These are phyloP conservation scores for Gadus chalcogrammus DNA, from an alignment of 2,113 vertebrate species.

Conservation along the genomic window DNA sequence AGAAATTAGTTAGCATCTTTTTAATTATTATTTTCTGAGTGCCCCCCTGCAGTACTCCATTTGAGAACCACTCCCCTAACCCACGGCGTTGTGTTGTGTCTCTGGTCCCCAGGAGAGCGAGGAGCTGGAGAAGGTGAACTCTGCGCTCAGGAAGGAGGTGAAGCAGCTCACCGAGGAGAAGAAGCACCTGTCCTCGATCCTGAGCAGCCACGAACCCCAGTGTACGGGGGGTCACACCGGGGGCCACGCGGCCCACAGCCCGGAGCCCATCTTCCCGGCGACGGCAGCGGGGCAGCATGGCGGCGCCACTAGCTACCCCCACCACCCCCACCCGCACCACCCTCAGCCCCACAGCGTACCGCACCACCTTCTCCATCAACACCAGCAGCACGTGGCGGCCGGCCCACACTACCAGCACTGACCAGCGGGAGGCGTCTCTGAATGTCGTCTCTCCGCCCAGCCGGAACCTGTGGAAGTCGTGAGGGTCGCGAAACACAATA, in stretches of 20 bases:
- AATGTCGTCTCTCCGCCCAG: neutral
- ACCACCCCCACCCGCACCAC: constrained; percentile 48
- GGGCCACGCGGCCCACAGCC: constrained; percentile 48
- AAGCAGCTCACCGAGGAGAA: constrained; percentile 90
- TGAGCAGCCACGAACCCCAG: constrained; percentile 88
- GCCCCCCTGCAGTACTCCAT: no score
- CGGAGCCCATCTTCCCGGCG: constrained; percentile 77
- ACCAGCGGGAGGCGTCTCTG: constrained; percentile 62
- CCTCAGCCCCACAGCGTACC: constrained; percentile 63
- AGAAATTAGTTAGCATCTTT: no score
- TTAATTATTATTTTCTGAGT: no score
- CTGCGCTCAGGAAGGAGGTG: constrained; percentile 90
- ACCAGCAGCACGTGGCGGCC: constrained; percentile 83
- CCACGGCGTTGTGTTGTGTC: constrained; percentile 10
- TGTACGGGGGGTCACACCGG: constrained; percentile 75
- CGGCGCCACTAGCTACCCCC: constrained; percentile 60
- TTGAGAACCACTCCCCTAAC: neutral
- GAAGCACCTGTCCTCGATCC: constrained; percentile 85
- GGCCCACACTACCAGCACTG: constrained; percentile 87
- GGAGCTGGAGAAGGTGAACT: constrained; percentile 90
- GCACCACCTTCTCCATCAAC: constrained; percentile 70
- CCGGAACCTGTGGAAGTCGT: neutral
- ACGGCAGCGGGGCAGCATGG: no score
- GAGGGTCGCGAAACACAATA: no score
- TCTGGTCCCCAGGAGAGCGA: constrained; percentile 84